These are phyloP conservation scores for Meteorus sp. DNA, from an alignment of 1,140 invertebrate genomes.

Conservation along the genomic window DNA sequence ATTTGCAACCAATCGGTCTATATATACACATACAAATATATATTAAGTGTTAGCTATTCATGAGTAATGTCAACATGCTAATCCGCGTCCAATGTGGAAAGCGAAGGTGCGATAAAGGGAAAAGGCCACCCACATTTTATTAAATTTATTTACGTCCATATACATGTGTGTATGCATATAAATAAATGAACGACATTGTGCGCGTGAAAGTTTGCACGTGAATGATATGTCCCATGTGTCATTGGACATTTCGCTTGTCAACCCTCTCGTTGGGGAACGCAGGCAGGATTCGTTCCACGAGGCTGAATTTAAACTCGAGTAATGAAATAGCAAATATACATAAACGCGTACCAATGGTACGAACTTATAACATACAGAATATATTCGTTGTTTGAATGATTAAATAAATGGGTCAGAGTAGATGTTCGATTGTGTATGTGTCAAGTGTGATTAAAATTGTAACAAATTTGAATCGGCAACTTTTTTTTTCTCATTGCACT, in stretches of 20 bases:
- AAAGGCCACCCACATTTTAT: conserved; percentile 11
- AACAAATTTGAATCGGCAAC: no score
- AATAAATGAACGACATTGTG: neutral
- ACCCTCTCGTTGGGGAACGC: conserved; percentile 13
- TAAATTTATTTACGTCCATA: neutral
- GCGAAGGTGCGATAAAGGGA: neutral
- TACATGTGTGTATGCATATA: neutral
- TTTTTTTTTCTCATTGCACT: no score
- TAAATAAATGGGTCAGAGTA: conserved; percentile 10
- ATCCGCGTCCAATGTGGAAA: neutral
- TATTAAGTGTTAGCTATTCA: neutral
- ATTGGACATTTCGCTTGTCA: neutral
- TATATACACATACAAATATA: neutral
- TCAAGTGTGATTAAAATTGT: no score
- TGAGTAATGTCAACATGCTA: conserved; percentile 8
- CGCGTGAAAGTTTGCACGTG: conserved; percentile 16
- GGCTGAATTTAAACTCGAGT: neutral
- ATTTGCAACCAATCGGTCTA: no score
- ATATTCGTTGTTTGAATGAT: conserved; percentile 2
- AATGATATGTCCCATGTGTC: no score
- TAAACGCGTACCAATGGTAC: neutral
- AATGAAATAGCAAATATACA: neutral
- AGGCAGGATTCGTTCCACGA: conserved; percentile 14
- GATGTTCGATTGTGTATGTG: no score
- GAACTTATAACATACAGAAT: conserved; percentile 3